A percentile compares a stretch with the other conserved stretches of the same genome.
These are phyloP conservation scores for Pogonomyrmex californicus DNA, from an alignment of 1,140 invertebrate species.

Conservation along the genomic window DNA sequence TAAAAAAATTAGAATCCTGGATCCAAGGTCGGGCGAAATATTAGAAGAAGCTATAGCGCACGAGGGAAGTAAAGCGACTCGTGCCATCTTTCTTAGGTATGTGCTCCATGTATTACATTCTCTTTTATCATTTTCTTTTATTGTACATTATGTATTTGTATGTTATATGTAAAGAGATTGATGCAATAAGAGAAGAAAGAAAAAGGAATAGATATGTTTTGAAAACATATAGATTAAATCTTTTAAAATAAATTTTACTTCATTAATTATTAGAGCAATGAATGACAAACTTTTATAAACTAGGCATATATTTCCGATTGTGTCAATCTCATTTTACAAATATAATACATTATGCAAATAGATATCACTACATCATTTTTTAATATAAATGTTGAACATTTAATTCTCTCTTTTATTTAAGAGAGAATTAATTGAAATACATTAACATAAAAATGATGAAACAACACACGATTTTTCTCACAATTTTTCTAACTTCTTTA, in stretches of 20 bases:
- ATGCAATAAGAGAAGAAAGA: not conserved
- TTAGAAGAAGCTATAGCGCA: slow-evolving; percentile 96
- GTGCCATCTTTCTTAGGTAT: slow-evolving; percentile 96
- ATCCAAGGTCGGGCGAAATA: slow-evolving; percentile 96
- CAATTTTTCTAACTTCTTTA: not conserved
- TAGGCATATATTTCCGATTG: not conserved
- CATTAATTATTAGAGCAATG: not conserved
- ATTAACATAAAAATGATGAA: not conserved
- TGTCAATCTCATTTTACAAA: not conserved
- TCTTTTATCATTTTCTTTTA: slow-evolving; percentile 13
- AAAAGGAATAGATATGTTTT: not conserved
- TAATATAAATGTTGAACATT: not conserved
- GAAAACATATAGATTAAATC: not conserved
- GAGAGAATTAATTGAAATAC: not conserved
- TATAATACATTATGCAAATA: not conserved
- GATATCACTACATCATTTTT: not conserved
- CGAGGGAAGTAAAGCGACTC: slow-evolving; percentile 97
- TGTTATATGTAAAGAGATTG: slow-evolving; percentile 13
- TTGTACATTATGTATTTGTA: slow-evolving; percentile 23
- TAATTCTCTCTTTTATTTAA: not conserved
- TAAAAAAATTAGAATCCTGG: slow-evolving; percentile 98
- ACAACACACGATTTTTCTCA: not conserved
- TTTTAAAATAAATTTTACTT: not conserved
- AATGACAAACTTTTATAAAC: not conserved
- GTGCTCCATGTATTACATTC: slow-evolving; percentile 17